Base-by-base conservation (phyloP, 2,113 vertebrate species). In the Corvus hawaiiensis region DNA sequence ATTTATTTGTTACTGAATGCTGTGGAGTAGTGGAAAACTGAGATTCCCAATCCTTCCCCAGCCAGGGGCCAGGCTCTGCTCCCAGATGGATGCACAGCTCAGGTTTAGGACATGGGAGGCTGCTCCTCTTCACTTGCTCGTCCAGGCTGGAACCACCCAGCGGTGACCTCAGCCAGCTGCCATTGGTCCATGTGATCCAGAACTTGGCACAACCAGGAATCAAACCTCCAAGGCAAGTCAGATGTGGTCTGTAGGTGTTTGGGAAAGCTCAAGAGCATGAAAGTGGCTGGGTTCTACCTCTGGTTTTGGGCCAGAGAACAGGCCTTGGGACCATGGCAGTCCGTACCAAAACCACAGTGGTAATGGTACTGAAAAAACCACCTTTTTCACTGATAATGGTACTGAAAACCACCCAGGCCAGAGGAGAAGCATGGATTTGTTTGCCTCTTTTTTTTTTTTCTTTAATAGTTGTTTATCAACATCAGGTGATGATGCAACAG, bases 281-380 rank as follows among this genome's bases (percentile, higher is more conserved):
- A 39, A 61, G 10, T n/a, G 15, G 7, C 37, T 54, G 55, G 30
- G 4, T 78, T 37, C 5, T 11, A 55, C 4, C 41, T 5, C 52
- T 62, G 74, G 64, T 16, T 63, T n/a, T 4, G 6, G 54, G 28
- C 8, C 41, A 41, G 68, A 44, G 48, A 44, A 13, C 27, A 35
- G 24, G 9, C n/a, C 18, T 26, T 0, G 3, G 23, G 16, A 61
- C 9, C 26, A 3, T 0, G 2, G 37, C 64, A 55, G 20, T 10
- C 41, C 0, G 0, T 12, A 13, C 5, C 16, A 35, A 80, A 76
- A 54, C 0, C 48, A 32, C 48, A 23, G 52, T 23, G 52, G 15
- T 39, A 48, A 22, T 10, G 63, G 13, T 51, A 23, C 20, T 49
- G 51, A 52, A 52, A 52, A 52, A 52, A 17, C 3, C 49, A 52